phyloP scores from a whole-genome alignment of 1,140 invertebrate genomes.

The Temnothorax nylanderi region DNA sequence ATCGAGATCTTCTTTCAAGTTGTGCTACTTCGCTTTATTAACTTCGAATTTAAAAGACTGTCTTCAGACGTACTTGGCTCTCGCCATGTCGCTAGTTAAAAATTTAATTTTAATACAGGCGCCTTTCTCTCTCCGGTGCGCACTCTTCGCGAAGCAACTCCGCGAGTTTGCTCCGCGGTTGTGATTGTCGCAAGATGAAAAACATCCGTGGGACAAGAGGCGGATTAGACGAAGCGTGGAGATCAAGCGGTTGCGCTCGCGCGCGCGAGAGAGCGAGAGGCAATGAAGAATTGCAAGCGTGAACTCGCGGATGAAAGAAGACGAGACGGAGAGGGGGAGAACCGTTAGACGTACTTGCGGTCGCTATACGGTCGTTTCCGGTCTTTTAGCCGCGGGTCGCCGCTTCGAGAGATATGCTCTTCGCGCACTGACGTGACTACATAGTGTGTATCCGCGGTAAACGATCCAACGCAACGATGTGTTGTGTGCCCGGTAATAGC shows the following conservation, averaged over 20 bases:
- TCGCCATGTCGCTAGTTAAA: neutral
- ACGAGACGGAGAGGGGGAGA: slow-evolving; percentile 40
- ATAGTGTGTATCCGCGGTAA: slow-evolving; percentile 28
- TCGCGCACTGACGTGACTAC: slow-evolving; percentile 58
- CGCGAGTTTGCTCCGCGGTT: neutral
- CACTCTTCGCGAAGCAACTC: neutral
- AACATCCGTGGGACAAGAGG: slow-evolving; percentile 44
- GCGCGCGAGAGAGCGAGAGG: slow-evolving; percentile 46
- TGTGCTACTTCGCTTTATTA: slow-evolving; percentile 30
- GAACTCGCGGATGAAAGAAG: slow-evolving; percentile 60
- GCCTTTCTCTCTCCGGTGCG: neutral
- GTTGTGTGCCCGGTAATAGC: slow-evolving; percentile 9
- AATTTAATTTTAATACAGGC: slow-evolving; percentile 27
- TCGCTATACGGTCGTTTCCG: slow-evolving; percentile 71
- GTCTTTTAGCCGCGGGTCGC: slow-evolving; percentile 67
- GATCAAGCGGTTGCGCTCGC: slow-evolving; percentile 49
- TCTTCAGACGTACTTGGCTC: neutral
- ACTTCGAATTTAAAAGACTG: slow-evolving; percentile 29
- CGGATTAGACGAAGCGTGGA: slow-evolving; percentile 51
- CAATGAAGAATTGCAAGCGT: slow-evolving; percentile 47
- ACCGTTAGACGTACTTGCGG: slow-evolving; percentile 74
- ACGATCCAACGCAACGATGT: slow-evolving; percentile 38
- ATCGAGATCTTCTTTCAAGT: neutral
- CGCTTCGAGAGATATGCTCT: slow-evolving; percentile 62
- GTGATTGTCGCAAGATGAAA: neutral